These are phyloP conservation scores for Macquaria ambigua DNA, from an alignment of 2,113 vertebrate species.

Conservation along the genomic window DNA sequence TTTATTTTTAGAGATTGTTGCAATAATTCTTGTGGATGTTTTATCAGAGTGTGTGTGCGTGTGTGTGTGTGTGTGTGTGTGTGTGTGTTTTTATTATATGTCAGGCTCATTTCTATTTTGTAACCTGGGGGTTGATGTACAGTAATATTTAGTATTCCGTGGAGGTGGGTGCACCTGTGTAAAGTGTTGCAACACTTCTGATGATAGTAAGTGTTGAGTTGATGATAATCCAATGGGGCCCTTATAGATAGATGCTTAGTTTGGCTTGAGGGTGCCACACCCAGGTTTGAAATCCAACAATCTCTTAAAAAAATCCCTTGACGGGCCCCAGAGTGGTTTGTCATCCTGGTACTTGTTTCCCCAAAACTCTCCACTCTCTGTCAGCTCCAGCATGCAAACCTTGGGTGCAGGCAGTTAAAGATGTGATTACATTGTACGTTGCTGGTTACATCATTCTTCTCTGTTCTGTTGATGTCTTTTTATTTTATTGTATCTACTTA, in stretches of 20 bases:
- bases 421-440: conserved; percentile 66
- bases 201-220: conserved; percentile 51
- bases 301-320: conserved; percentile 18
- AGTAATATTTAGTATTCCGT: conserved; percentile 74
- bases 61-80: conserved; percentile 34
- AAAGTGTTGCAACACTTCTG: conserved; percentile 67
- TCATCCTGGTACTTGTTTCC: conserved; percentile 63
- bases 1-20: conserved; percentile 84
- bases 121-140: conserved; percentile 73
- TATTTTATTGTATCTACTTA: conserved; percentile 49
- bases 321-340: conserved; percentile 46
- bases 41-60: conserved; percentile 68
- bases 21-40: conserved; percentile 83
- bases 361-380: conserved; percentile 41
- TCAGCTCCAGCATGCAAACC: conserved; percentile 66
- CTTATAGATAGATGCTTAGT: conserved; percentile 22
- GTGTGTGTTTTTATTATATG: conserved; percentile 64
- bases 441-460: conserved; percentile 65
- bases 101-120: conserved; percentile 74
- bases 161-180: conserved; percentile 69
- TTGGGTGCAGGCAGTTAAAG: conserved; percentile 60
- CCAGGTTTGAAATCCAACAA: conserved; percentile 41
- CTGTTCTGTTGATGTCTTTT: conserved; percentile 52
- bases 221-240: conserved; percentile 61
- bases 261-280: conserved; percentile 40